Evolutionary conservation across 1,140 invertebrate species (phyloP).

Genomic region (Calliopsis andreniformis): DNA sequence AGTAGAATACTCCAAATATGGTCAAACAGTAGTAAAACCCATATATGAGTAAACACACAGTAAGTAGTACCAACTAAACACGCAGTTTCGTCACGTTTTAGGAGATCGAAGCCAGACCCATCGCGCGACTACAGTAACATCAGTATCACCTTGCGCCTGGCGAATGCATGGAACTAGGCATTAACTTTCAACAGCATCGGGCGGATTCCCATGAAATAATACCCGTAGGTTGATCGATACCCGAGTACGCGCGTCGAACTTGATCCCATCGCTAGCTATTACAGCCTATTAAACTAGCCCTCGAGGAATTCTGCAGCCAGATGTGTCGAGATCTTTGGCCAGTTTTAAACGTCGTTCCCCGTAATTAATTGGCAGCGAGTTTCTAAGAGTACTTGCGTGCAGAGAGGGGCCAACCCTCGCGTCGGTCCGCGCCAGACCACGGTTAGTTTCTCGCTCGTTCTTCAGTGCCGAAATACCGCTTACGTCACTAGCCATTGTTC

Average conservation of each 20-base stretch:
- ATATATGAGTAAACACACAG: no score
- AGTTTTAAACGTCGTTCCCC: constrained; percentile 23
- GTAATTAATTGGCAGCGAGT: constrained; percentile 57
- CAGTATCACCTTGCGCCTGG: no score
- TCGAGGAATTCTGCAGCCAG: neutral
- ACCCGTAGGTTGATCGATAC: no score
- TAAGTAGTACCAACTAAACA: no score
- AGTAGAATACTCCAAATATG: no score
- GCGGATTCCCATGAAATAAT: no score
- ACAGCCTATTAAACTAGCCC: neutral
- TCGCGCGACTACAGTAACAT: no score
- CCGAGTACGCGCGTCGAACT: neutral
- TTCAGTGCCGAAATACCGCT: constrained; percentile 60
- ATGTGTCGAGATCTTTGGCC: constrained; percentile 1
- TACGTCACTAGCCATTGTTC: constrained; percentile 59
- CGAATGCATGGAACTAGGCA: no score
- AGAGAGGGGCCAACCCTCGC: constrained; percentile 40
- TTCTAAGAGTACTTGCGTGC: constrained; percentile 50
- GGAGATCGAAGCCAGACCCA: no score
- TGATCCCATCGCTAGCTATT: constrained; percentile 8
- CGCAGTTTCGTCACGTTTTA: no score
- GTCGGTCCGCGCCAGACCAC: constrained; percentile 26
- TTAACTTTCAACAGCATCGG: no score
- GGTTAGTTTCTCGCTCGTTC: constrained; percentile 52
- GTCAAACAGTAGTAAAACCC: no score